phyloP scores from a whole-genome alignment of 2,888 invertebrate genomes.

The Aporophyla lueneburgensis region DNA sequence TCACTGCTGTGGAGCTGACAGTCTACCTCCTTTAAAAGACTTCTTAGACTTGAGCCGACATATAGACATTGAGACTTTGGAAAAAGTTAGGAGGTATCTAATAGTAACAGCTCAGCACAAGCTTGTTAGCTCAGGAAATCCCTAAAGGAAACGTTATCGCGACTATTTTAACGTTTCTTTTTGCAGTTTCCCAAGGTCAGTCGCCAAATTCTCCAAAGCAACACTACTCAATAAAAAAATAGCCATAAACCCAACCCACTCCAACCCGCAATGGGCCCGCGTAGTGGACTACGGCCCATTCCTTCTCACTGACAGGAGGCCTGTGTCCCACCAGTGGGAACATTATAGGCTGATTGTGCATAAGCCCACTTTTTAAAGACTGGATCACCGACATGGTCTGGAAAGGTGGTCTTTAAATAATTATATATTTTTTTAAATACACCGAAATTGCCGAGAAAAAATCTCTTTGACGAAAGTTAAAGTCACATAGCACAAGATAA shows the following conservation, averaged over 20 bases:
- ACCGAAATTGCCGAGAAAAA: neutral
- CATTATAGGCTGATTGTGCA: no score
- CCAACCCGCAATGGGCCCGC: no score
- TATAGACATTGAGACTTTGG: neutral
- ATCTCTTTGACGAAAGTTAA: neutral
- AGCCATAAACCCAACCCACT: neutral
- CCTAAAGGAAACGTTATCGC: no score
- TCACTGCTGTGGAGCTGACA: constrained; percentile 24
- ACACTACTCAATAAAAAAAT: neutral
- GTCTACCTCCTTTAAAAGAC: constrained; percentile 6
- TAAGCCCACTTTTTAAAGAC: neutral
- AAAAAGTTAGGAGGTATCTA: neutral
- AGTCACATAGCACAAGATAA: neutral
- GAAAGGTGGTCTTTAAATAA: no score
- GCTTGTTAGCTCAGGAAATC: neutral
- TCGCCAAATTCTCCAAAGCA: neutral
- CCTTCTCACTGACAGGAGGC: no score
- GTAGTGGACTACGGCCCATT: no score
- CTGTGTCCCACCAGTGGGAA: no score
- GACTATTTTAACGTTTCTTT: neutral
- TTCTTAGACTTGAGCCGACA: constrained; percentile 15
- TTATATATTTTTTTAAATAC: no score
- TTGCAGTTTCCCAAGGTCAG: no score
- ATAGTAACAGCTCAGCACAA: neutral
- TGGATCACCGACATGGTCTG: neutral